These are phyloP conservation scores for Tretioscincus oriximinensis DNA, from an alignment of 2,113 vertebrate species.

Conservation along the genomic window DNA sequence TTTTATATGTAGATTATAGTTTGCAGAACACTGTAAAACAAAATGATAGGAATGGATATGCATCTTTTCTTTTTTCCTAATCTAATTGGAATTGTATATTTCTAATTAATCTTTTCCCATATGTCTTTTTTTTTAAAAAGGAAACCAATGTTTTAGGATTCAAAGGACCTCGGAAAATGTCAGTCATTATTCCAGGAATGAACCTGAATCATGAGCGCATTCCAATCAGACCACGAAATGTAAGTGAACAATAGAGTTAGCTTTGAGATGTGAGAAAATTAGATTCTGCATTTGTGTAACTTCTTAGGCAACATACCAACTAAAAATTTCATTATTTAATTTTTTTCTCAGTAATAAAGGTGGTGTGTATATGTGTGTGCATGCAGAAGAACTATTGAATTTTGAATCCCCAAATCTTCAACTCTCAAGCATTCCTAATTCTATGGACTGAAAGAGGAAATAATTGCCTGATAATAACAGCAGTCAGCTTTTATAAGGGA, in stretches of 20 bases:
- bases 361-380: not conserved
- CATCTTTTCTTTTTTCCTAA: not conserved
- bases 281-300: not conserved
- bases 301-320: not conserved
- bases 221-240: constrained; percentile 84
- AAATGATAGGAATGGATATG: not conserved
- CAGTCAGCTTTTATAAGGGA: no score
- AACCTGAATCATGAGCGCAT: constrained; percentile 90
- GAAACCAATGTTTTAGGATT: constrained; percentile 97
- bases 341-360: not conserved
- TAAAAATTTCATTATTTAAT: not conserved
- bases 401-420: not conserved
- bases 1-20: not conserved
- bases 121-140: constrained; percentile 68
- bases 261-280: not conserved
- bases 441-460: no score
- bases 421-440: no score
- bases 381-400: not conserved
- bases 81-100: not conserved
- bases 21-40: not conserved
- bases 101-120: not conserved
- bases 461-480: no score
- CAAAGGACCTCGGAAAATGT: constrained; percentile 97
- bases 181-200: constrained; percentile 96
- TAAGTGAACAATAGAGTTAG: constrained; percentile 67